Conservation (phyloP, 2,888 invertebrate genomes). For the Sipha maydis region DNA sequence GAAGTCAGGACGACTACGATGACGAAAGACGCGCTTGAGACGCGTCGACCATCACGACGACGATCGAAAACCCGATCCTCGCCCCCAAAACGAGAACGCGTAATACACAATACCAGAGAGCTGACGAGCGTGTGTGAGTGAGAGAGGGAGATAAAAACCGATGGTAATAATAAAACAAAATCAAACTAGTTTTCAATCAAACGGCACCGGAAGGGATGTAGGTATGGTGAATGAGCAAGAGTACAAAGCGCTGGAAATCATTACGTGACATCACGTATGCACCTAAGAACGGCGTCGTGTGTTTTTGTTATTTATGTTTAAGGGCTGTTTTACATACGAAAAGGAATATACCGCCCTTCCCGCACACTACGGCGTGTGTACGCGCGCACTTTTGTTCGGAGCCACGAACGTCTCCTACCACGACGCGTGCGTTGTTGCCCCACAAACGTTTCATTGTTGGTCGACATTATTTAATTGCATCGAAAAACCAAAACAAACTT, state of each 20-base stretch:
- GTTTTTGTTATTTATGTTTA: neutral
- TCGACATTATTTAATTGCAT: neutral
- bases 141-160: too few species aligned
- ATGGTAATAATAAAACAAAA: too few species aligned
- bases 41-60: neutral
- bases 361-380: neutral
- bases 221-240: neutral
- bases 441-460: neutral
- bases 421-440: neutral
- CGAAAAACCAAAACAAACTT: neutral
- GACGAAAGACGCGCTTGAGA: too few species aligned
- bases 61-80: neutral
- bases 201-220: neutral
- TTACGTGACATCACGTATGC: slow-evolving; percentile 4
- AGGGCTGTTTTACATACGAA: slow-evolving; percentile 5
- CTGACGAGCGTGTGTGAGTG: too few species aligned
- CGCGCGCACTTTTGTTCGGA: neutral
- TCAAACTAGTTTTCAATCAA: slow-evolving; percentile 16
- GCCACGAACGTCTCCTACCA: neutral
- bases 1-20: neutral
- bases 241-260: neutral
- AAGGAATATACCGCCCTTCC: neutral
- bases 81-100: neutral
- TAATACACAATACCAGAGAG: too few species aligned
- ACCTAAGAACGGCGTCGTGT: neutral